Conservation (phyloP, 2,888 invertebrate species). For the Zonitis immaculata region DNA sequence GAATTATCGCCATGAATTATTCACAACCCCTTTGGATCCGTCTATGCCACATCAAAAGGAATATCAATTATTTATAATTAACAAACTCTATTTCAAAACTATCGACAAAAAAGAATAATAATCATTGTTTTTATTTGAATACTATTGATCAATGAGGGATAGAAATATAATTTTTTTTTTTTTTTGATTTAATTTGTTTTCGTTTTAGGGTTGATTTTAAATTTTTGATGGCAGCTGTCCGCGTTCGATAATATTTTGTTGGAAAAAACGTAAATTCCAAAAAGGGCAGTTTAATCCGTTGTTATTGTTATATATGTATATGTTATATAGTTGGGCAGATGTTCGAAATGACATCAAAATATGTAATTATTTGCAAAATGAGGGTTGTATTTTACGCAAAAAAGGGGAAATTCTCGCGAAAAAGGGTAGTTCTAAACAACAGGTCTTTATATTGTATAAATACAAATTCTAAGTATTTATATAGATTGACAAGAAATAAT, state of each 20-base stretch:
- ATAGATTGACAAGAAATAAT: no score
- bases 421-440: constrained; percentile 46
- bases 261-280: constrained; percentile 21
- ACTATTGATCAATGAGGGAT: no score
- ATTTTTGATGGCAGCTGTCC: background rate
- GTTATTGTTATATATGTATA: constrained; percentile 38
- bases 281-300: constrained; percentile 36
- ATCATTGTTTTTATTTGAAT: no score
- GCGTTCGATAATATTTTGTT: background rate
- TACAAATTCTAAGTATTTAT: no score
- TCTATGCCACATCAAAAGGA: background rate
- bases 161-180: no score
- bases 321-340: constrained; percentile 36
- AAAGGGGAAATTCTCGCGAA: constrained; percentile 46
- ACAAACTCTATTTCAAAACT: background rate
- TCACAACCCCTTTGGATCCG: constrained; percentile 3
- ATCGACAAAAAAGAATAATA: no score
- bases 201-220: background rate
- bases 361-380: constrained; percentile 48
- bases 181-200: background rate
- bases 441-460: no score
- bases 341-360: constrained; percentile 44
- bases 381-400: constrained; percentile 45
- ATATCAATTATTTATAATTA: constrained; percentile 5
- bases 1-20: constrained; percentile 3